Percentiles rank a stretch among this genome's conserved stretches.
Conservation (phyloP, 2,888 invertebrate species). For the Melipona beecheii region DNA sequence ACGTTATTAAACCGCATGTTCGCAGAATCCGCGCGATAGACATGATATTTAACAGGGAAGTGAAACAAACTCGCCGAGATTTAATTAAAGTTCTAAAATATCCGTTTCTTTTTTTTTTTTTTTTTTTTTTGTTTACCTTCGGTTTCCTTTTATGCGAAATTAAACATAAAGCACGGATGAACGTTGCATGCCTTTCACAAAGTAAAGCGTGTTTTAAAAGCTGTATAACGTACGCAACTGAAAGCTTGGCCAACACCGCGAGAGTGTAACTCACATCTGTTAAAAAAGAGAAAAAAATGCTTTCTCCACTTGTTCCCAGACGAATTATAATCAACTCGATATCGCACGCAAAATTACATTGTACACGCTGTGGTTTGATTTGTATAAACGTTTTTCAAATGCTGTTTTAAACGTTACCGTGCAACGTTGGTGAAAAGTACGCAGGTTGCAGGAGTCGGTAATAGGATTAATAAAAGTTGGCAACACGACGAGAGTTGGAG, state of each 20-base stretch:
- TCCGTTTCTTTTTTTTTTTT: not conserved
- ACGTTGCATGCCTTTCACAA: not conserved
- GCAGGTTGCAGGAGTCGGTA: not conserved
- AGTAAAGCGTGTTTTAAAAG: not conserved
- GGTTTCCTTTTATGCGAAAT: not conserved
- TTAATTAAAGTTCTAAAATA: constrained; percentile 10
- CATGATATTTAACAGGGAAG: not conserved
- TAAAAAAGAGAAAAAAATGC: not conserved
- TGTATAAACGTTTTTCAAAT: not conserved
- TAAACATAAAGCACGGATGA: not conserved
- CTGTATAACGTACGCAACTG: constrained; percentile 1
- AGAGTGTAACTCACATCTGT: not conserved
- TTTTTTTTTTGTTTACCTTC: no score
- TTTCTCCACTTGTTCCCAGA: not conserved
- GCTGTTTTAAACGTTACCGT: not conserved
- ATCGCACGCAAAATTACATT: not conserved
- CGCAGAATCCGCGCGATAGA: not conserved
- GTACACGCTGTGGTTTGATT: not conserved
- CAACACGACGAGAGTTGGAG: no score
- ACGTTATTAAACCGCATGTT: not conserved
- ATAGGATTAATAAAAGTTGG: no score
- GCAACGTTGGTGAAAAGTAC: not conserved
- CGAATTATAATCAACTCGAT: not conserved
- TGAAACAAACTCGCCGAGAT: not conserved
- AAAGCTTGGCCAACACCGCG: not conserved